Evolutionary conservation across 2,888 invertebrate genomes (phyloP), one percentile per base, ranked within the genome.

Genomic region (Drosophila ustulata): DNA sequence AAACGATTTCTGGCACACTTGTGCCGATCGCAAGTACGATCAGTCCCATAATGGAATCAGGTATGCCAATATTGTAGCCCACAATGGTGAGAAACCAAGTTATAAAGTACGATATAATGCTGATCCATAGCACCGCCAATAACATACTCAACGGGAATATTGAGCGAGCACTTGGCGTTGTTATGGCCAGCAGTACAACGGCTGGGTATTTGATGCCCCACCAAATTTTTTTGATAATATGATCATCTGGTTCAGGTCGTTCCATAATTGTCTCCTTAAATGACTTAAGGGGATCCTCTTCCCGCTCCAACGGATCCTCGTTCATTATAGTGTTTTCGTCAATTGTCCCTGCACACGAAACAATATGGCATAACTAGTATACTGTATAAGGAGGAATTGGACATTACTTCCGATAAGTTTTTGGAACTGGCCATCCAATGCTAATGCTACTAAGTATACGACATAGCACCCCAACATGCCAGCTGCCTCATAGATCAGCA

Each of bases 11-110:
- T 0, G 98, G 98, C 0, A 98, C 96, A 75, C 97, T 97, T 1
- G 97, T 98, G 39, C 98, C 98, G 3, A 97, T 96, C 1, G 98
- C 98, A 45, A 98, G 93, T 90, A 98, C 96, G 1, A 98, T 98
- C 8, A 98, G 96, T 0, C 98, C 98, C 97, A 98, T 97, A 2
- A 98, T 97, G 0, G 97, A 96, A 92, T 98, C 98, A 0, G 98
- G 97, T 89, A 98, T 96, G 92, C 65, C 58, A 1, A 78, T 3
- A 4, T 83, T 90, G 89, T 93, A 92, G 96, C 98, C 98, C 79
- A 98, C 96, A 75, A 97, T 95, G 58, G 98, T 96, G 71, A 98
- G 97, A 96, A 97, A 97, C 98, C 98, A 98, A 25, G 98, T 97
- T 23, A 98, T 96, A 7, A 98, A 93, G 90, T 98, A 98, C 1